Evolutionary conservation across 1,140 invertebrate genomes (phyloP).

Genomic region (Anastatus disparis): DNA sequence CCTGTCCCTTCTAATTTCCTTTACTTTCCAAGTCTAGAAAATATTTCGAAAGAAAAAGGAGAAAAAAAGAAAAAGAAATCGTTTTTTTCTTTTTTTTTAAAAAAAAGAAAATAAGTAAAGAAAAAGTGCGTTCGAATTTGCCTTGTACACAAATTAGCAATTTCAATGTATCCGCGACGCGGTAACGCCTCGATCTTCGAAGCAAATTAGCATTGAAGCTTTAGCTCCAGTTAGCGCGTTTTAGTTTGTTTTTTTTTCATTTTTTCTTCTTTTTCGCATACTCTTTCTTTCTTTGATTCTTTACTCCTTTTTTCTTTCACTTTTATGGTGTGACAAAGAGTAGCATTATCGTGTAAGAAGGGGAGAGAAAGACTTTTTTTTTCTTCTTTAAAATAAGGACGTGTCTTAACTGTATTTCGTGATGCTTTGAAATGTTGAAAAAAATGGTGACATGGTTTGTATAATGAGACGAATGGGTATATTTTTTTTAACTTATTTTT

Average conservation of each 20-base stretch:
- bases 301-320: too few species aligned
- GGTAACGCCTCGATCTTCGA: neutral
- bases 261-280: neutral
- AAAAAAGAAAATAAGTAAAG: too few species aligned
- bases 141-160: constrained; percentile 59
- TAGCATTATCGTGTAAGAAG: too few species aligned
- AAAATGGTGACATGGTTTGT: neutral
- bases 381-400: neutral
- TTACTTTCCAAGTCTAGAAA: neutral
- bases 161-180: constrained; percentile 53
- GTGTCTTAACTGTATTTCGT: constrained; percentile 12
- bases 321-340: constrained; percentile 19
- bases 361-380: constrained; percentile 7
- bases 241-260: neutral
- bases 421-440: neutral
- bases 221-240: constrained; percentile 26
- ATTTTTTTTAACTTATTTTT: too few species aligned
- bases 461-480: neutral
- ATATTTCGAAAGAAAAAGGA: neutral
- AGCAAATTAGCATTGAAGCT: constrained; percentile 23
- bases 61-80: too few species aligned
- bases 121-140: constrained; percentile 7
- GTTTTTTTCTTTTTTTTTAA: too few species aligned
- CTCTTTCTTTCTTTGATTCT: neutral
- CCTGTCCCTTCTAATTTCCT: neutral